Percentiles rank a stretch among this genome's conserved stretches.
Conservation (phyloP, 2,797 vertebrate genomes). For the Lindbergichthys nudifrons region DNA sequence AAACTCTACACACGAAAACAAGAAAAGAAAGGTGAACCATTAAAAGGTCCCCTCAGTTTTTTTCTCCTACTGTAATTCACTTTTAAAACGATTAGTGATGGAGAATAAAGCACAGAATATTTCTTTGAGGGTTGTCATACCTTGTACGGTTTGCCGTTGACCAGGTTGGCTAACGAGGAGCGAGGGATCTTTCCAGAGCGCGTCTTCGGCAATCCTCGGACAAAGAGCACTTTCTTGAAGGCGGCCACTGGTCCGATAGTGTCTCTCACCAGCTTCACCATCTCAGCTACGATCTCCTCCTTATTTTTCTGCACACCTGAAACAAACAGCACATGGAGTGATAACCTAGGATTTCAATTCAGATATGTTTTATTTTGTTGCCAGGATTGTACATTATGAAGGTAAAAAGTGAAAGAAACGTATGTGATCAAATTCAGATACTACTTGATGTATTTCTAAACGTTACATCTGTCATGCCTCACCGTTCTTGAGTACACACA, state of each 20-base stretch:
- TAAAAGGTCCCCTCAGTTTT: neutral
- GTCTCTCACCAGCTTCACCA: constrained; percentile 88
- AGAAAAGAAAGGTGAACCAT: too few species aligned
- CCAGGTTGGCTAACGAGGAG: constrained; percentile 88
- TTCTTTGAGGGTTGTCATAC: constrained; percentile 65
- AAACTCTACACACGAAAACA: neutral
- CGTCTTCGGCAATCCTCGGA: constrained; percentile 91
- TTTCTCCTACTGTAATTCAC: neutral
- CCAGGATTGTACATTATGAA: neutral
- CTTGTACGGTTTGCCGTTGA: constrained; percentile 93
- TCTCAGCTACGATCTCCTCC: constrained; percentile 82
- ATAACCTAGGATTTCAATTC: neutral
- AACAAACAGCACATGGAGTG: constrained; percentile 14
- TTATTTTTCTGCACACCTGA: constrained; percentile 82
- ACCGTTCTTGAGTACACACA: constrained; percentile 93
- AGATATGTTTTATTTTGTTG: neutral
- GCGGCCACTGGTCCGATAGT: constrained; percentile 94
- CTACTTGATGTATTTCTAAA: neutral
- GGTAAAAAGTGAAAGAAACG: neutral
- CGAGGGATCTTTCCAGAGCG: constrained; percentile 97
- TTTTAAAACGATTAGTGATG: neutral
- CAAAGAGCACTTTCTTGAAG: constrained; percentile 90
- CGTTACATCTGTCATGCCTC: constrained; percentile 51
- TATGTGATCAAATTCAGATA: neutral
- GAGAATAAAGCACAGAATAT: neutral